Percentiles rank a stretch among this genome's conserved stretches.
phyloP scores from a whole-genome alignment of 1,140 invertebrate genomes.

The Chrysomallon squamiferum region DNA sequence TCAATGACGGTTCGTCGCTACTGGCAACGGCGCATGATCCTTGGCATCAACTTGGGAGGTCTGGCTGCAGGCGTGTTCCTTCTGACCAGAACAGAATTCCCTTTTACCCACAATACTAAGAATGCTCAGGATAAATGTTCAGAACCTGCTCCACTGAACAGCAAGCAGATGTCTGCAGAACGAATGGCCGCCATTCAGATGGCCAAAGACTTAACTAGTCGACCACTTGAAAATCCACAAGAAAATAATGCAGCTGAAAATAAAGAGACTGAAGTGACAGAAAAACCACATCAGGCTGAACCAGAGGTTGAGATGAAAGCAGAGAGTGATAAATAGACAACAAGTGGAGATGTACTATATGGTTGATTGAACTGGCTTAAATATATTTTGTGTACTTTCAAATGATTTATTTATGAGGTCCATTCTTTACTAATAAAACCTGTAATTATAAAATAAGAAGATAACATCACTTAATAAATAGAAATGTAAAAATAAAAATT shows the following conservation, averaged over 20 bases:
- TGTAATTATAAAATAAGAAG: too few relatives aligned
- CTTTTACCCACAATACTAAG: background rate
- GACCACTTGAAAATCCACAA: background rate
- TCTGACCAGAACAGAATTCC: slow-evolving; percentile 36
- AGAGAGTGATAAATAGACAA: too few relatives aligned
- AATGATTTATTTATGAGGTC: too few relatives aligned
- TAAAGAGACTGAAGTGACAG: background rate
- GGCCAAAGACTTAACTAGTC: slow-evolving; percentile 7
- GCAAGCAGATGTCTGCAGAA: background rate
- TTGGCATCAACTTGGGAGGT: slow-evolving; percentile 57
- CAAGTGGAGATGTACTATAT: too few relatives aligned
- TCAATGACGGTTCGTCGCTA: slow-evolving; percentile 18
- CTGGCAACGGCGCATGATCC: slow-evolving; percentile 43
- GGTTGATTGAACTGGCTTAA: too few relatives aligned
- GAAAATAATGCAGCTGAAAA: background rate
- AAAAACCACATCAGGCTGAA: too few relatives aligned
- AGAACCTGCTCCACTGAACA: background rate
- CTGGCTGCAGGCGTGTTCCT: slow-evolving; percentile 50
- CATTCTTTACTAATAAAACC: too few relatives aligned
- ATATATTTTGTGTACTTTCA: too few relatives aligned
- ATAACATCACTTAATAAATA: too few relatives aligned
- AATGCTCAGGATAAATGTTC: background rate
- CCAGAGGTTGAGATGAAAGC: too few relatives aligned
- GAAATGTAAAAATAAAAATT: too few relatives aligned
- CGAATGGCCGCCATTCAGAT: slow-evolving; percentile 15